Evolutionary conservation across 2,888 invertebrate genomes (phyloP).

Genomic region (Noctua janthina): DNA sequence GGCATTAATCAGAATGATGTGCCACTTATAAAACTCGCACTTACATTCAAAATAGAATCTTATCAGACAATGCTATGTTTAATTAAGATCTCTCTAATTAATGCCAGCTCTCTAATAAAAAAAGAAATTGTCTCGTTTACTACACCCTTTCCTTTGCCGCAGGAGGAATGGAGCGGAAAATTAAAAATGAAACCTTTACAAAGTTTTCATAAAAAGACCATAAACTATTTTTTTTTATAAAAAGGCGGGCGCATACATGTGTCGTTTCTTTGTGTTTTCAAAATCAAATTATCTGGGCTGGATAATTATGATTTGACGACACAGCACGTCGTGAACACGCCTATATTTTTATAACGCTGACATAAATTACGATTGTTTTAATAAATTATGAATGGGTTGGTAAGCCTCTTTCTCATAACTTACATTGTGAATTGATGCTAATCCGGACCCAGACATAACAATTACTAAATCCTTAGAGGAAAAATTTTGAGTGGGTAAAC

Average conservation of each 20-base stretch:
- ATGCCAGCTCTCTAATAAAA: background rate
- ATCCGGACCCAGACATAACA: background rate
- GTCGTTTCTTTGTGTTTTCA: constrained; percentile 10
- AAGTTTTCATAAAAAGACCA: background rate
- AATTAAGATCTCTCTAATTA: constrained; percentile 2
- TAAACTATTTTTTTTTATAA: constrained; percentile 6
- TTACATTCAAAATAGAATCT: background rate
- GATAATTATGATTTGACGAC: background rate
- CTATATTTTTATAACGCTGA: background rate
- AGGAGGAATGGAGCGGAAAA: constrained; percentile 31
- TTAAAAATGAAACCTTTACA: constrained; percentile 26
- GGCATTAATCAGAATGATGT: background rate
- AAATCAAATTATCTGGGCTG: constrained; percentile 5
- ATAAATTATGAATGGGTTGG: background rate
- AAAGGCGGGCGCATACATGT: background rate
- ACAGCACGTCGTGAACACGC: background rate
- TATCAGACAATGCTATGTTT: background rate
- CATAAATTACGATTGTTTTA: background rate
- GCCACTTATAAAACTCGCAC: background rate
- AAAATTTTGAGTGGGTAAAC: background rate
- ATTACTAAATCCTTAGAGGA: background rate
- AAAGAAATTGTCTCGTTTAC: background rate
- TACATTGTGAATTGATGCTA: background rate
- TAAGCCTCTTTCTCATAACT: background rate
- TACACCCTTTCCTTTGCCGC: constrained; percentile 25